A percentile compares a stretch with the other conserved stretches of the same genome.
Conservation (phyloP, 2,113 vertebrate genomes). For the Rhynchomys soricoides region DNA sequence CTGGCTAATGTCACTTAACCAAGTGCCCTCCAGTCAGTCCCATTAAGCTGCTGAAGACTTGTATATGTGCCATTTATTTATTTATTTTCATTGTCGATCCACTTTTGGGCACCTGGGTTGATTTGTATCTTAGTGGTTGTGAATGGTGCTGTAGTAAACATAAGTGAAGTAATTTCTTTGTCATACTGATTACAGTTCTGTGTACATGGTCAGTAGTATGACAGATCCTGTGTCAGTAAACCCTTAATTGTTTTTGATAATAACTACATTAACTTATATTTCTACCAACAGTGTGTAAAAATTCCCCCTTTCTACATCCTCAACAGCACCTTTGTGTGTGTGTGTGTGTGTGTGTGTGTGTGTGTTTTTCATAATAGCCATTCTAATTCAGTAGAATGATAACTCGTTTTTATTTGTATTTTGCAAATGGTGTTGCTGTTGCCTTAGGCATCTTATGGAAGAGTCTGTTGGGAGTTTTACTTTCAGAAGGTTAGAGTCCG, state of each 20-base stretch:
- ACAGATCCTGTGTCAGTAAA: neutral
- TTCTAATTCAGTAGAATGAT: neutral
- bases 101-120: neutral
- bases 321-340: neutral
- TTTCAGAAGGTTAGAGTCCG: neutral
- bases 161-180: neutral
- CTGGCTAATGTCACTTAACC: neutral
- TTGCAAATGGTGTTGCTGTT: neutral
- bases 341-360: neutral
- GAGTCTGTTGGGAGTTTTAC: neutral
- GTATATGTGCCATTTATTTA: neutral
- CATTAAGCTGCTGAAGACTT: neutral
- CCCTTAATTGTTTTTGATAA: neutral
- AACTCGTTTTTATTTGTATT: neutral
- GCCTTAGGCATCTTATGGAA: neutral
- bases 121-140: neutral
- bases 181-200: neutral
- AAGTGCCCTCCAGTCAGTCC: neutral
- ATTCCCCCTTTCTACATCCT: neutral
- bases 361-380: neutral
- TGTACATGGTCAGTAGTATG: neutral
- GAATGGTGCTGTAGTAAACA: neutral
- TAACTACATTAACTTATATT: neutral
- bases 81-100: neutral
- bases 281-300: neutral